These are phyloP conservation scores for Andrena bicolor DNA, from an alignment of 2,888 invertebrate species.

Conservation along the genomic window DNA sequence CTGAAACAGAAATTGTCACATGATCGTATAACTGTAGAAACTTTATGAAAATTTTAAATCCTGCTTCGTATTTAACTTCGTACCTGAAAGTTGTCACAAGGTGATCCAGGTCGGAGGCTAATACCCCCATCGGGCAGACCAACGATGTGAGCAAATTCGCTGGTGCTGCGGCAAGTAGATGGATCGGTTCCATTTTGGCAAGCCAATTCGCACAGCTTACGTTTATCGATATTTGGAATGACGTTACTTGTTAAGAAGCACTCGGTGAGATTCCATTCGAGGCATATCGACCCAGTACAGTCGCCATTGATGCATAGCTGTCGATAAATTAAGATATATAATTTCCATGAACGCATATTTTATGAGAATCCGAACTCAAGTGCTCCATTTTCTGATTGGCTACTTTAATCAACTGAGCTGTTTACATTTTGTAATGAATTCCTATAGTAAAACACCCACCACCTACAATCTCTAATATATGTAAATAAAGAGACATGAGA, in stretches of 20 bases:
- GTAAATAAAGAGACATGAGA: slow-evolving; percentile 12
- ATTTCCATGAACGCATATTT: neutral
- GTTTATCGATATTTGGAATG: slow-evolving; percentile 91
- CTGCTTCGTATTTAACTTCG: slow-evolving; percentile 30
- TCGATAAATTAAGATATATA: slow-evolving; percentile 33
- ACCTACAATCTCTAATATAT: neutral
- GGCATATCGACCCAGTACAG: slow-evolving; percentile 97
- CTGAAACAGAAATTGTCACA: slow-evolving; percentile 82
- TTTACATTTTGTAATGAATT: neutral
- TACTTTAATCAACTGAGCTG: neutral
- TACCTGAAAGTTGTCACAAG: slow-evolving; percentile 99
- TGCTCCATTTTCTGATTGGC: neutral
- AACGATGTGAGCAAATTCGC: slow-evolving; percentile 92
- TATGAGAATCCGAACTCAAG: too few relatives aligned
- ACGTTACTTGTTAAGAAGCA: slow-evolving; percentile 96
- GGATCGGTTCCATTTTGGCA: slow-evolving; percentile 94
- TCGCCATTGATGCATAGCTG: slow-evolving; percentile 95
- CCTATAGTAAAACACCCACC: neutral
- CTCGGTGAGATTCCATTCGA: slow-evolving; percentile 97
- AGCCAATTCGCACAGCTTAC: slow-evolving; percentile 98
- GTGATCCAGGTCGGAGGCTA: slow-evolving; percentile 96
- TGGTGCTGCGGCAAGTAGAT: slow-evolving; percentile 93
- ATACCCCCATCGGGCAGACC: slow-evolving; percentile 93
- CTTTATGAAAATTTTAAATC: neutral
- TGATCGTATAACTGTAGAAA: too few relatives aligned